A percentile compares a stretch with the other conserved stretches of the same genome.
phyloP scores from a whole-genome alignment of 2,888 invertebrate species.

The Orthonychiurus folsomi region DNA sequence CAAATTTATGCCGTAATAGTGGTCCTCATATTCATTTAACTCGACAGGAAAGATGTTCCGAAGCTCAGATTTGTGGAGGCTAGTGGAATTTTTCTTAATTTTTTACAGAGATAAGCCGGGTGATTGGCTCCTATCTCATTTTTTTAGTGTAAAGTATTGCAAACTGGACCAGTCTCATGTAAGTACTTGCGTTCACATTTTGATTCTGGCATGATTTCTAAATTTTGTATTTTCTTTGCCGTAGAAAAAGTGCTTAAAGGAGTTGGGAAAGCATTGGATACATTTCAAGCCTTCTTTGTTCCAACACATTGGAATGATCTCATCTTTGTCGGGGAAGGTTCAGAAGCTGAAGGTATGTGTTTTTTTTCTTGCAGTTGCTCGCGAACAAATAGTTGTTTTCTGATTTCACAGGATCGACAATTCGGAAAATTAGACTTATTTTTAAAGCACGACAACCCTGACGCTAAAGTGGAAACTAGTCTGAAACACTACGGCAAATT shows the following conservation, averaged over 20 bases:
- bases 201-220: neutral
- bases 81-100: slow-evolving; percentile 87
- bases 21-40: slow-evolving; percentile 12
- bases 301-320: slow-evolving; percentile 90
- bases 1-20: slow-evolving; percentile 2
- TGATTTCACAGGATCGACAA: slow-evolving; percentile 62
- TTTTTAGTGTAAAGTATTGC: slow-evolving; percentile 82
- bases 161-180: slow-evolving; percentile 65
- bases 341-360: slow-evolving; percentile 76
- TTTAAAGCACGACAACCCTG: slow-evolving; percentile 69
- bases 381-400: slow-evolving; percentile 15
- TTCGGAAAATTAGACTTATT: slow-evolving; percentile 74
- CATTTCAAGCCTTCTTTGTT: slow-evolving; percentile 85
- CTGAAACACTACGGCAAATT: slow-evolving; percentile 73
- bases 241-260: slow-evolving; percentile 75
- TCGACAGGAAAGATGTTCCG: slow-evolving; percentile 72
- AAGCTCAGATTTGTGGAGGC: slow-evolving; percentile 71
- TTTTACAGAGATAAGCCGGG: slow-evolving; percentile 94
- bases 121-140: slow-evolving; percentile 88
- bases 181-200: slow-evolving; percentile 45
- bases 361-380: neutral
- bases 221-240: slow-evolving; percentile 41
- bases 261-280: slow-evolving; percentile 67
- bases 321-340: slow-evolving; percentile 89
- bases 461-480: slow-evolving; percentile 58